Conservation (phyloP, 2,797 vertebrate species). For the Sylvilagus floridanus region DNA sequence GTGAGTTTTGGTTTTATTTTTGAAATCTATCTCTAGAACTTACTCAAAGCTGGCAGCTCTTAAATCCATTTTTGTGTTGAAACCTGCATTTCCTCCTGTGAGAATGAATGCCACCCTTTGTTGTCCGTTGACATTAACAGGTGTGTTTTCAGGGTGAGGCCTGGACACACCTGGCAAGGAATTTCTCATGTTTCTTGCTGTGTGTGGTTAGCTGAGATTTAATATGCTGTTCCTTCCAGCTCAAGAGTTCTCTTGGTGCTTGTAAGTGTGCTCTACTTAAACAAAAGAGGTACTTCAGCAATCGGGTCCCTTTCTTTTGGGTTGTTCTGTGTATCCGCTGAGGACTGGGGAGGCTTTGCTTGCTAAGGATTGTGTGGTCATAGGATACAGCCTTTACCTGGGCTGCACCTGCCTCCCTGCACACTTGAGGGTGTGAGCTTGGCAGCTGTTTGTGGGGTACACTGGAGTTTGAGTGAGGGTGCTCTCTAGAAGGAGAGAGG, state of each 20-base stretch:
- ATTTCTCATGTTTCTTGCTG: conserved; percentile 70
- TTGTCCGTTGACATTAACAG: conserved; percentile 22
- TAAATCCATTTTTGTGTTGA: conserved; percentile 84
- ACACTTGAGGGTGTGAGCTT: background rate
- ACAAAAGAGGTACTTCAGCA: background rate
- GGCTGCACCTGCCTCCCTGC: background rate
- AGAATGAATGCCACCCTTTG: conserved; percentile 44
- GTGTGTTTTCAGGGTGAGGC: conserved; percentile 28
- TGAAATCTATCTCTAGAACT: conserved; percentile 79
- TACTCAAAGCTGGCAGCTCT: conserved; percentile 80
- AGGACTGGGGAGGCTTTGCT: background rate
- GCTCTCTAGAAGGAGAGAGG: background rate
- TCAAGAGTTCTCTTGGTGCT: background rate
- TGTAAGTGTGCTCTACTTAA: background rate
- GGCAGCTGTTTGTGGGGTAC: background rate
- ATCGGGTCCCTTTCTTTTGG: background rate
- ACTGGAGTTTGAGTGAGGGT: background rate
- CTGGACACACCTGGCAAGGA: conserved; percentile 27
- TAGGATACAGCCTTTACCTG: background rate
- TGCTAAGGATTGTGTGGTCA: background rate
- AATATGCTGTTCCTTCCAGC: conserved; percentile 53
- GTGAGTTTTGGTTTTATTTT: background rate
- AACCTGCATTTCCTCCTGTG: conserved; percentile 69
- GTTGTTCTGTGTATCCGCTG: background rate
- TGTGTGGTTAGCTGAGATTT: conserved; percentile 33